phyloP scores from a whole-genome alignment of 2,113 vertebrate species.

The Cinclus mexicanus region DNA sequence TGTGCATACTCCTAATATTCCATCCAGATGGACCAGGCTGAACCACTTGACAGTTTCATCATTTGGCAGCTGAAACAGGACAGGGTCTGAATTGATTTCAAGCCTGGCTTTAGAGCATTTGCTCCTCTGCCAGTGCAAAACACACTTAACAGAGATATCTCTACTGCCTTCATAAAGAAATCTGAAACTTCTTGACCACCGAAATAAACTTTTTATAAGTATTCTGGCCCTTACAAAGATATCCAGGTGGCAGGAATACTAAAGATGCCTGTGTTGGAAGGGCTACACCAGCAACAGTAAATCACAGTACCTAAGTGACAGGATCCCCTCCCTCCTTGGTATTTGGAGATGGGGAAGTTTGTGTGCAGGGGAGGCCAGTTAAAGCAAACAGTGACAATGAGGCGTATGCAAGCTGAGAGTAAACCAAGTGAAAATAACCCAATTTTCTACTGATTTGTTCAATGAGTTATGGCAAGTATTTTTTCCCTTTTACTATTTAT shows the following conservation, averaged over 20 bases:
- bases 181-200: neutral
- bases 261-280: neutral
- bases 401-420: neutral
- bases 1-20: neutral
- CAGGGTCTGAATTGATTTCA: neutral
- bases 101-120: neutral
- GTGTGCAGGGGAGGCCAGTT: neutral
- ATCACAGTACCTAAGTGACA: neutral
- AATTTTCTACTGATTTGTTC: constrained; percentile 12
- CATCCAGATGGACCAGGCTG: neutral
- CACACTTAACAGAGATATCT: neutral
- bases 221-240: neutral
- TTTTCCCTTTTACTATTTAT: constrained; percentile 10
- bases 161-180: neutral
- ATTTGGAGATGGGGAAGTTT: neutral
- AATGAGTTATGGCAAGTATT: constrained; percentile 3
- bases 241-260: neutral
- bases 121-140: neutral
- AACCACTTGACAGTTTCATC: fast-evolving
- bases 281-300: neutral
- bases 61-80: neutral
- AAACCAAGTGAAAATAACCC: constrained; percentile 14
- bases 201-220: neutral
- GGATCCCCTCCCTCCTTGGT: neutral
- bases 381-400: neutral